Conservation (phyloP, 2,113 vertebrate species). For the Tyrannus savana region DNA sequence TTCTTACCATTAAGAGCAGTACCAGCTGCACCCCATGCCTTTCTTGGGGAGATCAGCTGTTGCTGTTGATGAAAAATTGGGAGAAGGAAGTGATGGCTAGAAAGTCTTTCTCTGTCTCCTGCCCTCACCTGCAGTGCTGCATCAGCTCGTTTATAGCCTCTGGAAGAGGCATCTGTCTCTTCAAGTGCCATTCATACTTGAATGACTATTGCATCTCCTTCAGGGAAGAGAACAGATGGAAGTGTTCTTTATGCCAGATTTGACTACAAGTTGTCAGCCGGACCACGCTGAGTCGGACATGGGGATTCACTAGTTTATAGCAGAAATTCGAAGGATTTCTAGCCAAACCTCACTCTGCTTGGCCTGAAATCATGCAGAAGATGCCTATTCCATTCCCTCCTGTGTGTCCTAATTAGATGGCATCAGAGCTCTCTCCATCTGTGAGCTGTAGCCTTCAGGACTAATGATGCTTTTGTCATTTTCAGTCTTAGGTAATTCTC, state of each 20-base stretch:
- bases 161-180: neutral
- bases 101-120: neutral
- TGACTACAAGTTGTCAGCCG: neutral
- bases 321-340: neutral
- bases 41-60: fast-evolving
- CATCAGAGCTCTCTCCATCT: neutral
- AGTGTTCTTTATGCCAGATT: neutral
- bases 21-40: neutral
- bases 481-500: neutral
- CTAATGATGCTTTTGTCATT: neutral
- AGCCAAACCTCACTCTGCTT: neutral
- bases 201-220: neutral
- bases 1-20: neutral
- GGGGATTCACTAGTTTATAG: neutral
- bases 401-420: neutral
- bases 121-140: too few relatives aligned
- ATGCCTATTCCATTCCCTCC: neutral
- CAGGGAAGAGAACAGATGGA: slow-evolving; percentile 2
- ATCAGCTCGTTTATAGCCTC: neutral
- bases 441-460: neutral
- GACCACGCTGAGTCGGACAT: neutral
- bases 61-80: neutral
- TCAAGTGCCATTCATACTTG: neutral
- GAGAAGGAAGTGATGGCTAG: neutral
- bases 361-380: neutral